Conservation (phyloP, 2,797 vertebrate genomes). For the Fistularia tabacaria region DNA sequence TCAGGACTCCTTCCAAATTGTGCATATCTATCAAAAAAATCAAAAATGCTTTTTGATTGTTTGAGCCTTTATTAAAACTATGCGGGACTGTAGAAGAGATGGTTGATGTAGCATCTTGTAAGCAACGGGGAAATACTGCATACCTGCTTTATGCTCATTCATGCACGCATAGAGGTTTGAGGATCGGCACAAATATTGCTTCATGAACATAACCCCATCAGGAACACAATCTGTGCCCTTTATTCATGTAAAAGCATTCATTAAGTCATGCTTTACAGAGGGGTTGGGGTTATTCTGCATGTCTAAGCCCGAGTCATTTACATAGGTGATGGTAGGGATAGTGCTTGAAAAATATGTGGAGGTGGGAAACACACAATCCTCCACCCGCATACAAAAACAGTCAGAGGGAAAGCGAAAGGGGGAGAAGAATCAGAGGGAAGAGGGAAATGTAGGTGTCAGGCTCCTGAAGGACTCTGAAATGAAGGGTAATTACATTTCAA, state of each 20-base stretch:
- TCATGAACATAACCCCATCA: conserved; percentile 10
- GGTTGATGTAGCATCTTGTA: too few relatives aligned
- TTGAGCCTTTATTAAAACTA: too few relatives aligned
- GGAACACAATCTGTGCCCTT: conserved; percentile 22
- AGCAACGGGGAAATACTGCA: too few relatives aligned
- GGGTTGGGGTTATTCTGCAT: conserved; percentile 49
- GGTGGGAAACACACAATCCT: conserved; percentile 67
- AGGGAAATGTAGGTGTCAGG: conserved; percentile 61
- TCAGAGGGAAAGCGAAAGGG: conserved; percentile 4
- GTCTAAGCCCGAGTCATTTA: conserved; percentile 64
- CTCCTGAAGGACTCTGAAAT: conserved; percentile 65
- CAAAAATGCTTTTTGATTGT: too few relatives aligned
- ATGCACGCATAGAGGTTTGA: background rate
- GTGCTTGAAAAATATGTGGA: conserved; percentile 61
- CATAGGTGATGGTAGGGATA: conserved; percentile 72
- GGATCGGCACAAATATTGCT: conserved; percentile 6
- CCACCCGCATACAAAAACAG: conserved; percentile 53
- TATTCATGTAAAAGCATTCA: conserved; percentile 40
- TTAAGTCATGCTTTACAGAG: conserved; percentile 34
- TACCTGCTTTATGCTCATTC: background rate
- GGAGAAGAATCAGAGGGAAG: conserved; percentile 27
- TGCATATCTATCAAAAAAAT: too few relatives aligned
- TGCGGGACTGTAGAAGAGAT: too few relatives aligned
- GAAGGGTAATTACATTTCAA: conserved; percentile 72
- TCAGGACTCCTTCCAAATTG: too few relatives aligned